These are phyloP conservation scores for Solea solea DNA, from an alignment of 2,113 vertebrate species.

Conservation along the genomic window DNA sequence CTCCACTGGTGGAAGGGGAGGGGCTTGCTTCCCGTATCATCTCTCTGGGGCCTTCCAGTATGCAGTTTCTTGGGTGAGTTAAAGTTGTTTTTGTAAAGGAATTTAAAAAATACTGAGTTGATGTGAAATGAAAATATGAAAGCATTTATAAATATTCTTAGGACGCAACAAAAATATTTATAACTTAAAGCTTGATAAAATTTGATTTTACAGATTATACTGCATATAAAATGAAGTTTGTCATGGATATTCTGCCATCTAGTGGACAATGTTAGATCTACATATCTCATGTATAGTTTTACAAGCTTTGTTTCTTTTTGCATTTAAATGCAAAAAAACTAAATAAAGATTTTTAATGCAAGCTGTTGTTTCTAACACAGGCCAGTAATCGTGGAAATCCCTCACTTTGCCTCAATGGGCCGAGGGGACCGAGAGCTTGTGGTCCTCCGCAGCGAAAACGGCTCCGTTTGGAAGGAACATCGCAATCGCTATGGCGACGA, in stretches of 20 bases:
- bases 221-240: neutral
- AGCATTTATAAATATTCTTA: too few relatives aligned
- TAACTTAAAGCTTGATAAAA: too few relatives aligned
- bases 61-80: constrained; percentile 93
- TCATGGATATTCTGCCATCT: constrained; percentile 13
- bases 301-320: too few relatives aligned
- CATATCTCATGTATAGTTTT: neutral
- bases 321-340: neutral
- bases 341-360: neutral
- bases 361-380: constrained; percentile 66
- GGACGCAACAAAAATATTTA: too few relatives aligned
- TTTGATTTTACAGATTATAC: too few relatives aligned
- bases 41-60: constrained; percentile 90
- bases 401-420: constrained; percentile 91
- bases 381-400: constrained; percentile 97
- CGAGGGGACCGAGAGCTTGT: constrained; percentile 92
- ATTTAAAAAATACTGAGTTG: too few relatives aligned
- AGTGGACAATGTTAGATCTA: constrained; percentile 13
- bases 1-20: constrained; percentile 92
- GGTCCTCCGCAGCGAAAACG: constrained; percentile 93
- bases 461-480: constrained; percentile 96
- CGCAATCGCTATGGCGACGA: constrained; percentile 89
- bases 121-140: too few relatives aligned
- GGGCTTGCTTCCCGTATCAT: constrained; percentile 93
- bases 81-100: neutral